These are phyloP conservation scores for Mactra quadrangularis DNA, from an alignment of 1,140 invertebrate species.

Conservation along the genomic window DNA sequence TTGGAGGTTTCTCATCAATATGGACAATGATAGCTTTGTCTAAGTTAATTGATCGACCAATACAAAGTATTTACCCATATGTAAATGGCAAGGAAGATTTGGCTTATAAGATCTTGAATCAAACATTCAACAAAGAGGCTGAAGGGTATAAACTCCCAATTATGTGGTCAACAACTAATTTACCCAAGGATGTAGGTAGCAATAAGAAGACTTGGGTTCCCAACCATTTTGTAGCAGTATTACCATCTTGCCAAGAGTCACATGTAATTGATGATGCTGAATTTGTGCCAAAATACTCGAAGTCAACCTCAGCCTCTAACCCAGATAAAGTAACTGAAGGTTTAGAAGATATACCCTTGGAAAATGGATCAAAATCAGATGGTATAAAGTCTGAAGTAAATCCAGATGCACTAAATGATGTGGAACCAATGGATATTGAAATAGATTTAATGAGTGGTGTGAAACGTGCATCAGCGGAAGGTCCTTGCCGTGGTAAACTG, in stretches of 20 bases:
- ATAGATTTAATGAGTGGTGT: no score
- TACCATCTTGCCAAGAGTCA: not conserved
- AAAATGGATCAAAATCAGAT: not conserved
- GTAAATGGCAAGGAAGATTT: conserved; percentile 12
- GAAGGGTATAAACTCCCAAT: not conserved
- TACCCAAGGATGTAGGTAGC: not conserved
- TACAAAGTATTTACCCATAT: not conserved
- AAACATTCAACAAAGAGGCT: not conserved
- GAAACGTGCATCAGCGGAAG: no score
- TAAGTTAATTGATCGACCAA: not conserved
- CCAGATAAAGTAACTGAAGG: not conserved
- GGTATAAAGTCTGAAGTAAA: no score
- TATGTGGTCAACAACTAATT: conserved; percentile 12
- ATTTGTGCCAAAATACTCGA: not conserved
- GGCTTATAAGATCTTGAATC: not conserved
- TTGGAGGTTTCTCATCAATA: not conserved
- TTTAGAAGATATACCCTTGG: not conserved
- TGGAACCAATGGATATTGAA: no score
- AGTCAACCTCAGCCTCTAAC: not conserved
- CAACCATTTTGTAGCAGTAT: conserved; percentile 21
- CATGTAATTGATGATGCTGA: not conserved
- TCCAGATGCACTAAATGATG: no score
- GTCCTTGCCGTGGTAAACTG: no score
- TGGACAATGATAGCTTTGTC: conserved; percentile 3
- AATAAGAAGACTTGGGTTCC: not conserved